phyloP scores from a whole-genome alignment of 2,888 invertebrate genomes.

The Yponomeuta malinellus region DNA sequence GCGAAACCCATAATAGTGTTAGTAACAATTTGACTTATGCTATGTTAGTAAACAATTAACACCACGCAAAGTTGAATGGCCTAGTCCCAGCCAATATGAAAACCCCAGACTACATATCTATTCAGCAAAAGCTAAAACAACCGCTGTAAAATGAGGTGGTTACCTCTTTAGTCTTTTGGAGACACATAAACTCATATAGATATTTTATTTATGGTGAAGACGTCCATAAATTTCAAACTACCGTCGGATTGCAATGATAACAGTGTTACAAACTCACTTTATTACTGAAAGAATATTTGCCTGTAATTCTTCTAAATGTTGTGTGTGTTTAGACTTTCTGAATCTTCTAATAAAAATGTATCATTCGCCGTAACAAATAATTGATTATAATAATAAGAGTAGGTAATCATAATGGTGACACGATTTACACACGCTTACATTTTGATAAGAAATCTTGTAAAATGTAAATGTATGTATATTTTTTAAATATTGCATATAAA shows the following conservation, averaged over 20 bases:
- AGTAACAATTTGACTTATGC: too few species aligned
- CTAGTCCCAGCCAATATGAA: not conserved
- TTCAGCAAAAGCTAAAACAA: not conserved
- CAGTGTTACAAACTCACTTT: not conserved
- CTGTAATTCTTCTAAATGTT: constrained; percentile 40
- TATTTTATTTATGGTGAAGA: not conserved
- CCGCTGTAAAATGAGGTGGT: not conserved
- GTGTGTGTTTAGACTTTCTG: constrained; percentile 48
- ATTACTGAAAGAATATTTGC: constrained; percentile 19
- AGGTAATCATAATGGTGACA: not conserved
- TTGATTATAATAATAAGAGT: not conserved
- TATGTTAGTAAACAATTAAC: too few species aligned
- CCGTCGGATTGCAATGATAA: not conserved
- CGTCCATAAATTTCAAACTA: not conserved
- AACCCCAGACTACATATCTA: not conserved
- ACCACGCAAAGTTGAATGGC: too few species aligned
- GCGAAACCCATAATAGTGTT: too few species aligned
- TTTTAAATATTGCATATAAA: not conserved
- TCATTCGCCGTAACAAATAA: too few species aligned
- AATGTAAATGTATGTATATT: not conserved
- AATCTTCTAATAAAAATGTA: not conserved
- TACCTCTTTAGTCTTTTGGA: not conserved
- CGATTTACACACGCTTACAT: not conserved
- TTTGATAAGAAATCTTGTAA: not conserved
- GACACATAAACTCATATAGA: not conserved